Evolutionary conservation across 2,113 vertebrate genomes (phyloP), one percentile per base, ranked within the genome.

Genomic region (Panurus biarmicus): DNA sequence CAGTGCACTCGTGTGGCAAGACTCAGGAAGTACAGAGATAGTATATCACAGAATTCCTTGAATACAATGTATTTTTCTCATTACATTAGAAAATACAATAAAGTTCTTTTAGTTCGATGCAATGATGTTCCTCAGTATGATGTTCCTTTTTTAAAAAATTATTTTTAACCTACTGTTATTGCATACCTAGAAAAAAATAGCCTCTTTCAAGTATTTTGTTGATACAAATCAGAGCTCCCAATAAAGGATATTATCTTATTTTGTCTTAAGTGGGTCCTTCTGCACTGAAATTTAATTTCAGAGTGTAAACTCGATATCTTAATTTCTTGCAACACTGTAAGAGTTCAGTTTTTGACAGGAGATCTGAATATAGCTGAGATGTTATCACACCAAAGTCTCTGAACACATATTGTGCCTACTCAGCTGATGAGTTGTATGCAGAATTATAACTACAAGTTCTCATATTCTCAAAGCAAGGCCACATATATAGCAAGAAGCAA

Each of bases 1-100:
- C 61, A 94, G 48, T 53, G 93, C 86, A 22, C 93, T 85, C 95
- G 0, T 72, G 96, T 69, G 96, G 91, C 54, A 78, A 87, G n/a
- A 84, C 12, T 50, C 53, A 15, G 48, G 40, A 77, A 92, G 25
- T 50, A 84, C 76, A 71, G 4, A 15, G 7, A 31, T 5, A 40
- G 24, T 7, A 6, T 23, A 40, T 13, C 28, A 19, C 0, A 4
- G 11, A 36, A 40, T 17, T 66, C 2, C 33, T 45, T 45, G 53
- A 61, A n/a, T 4, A 28, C 6, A 57, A 65, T 12, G 3, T 20
- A 18, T n/a, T 83, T 79, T 48, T 72, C 47, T 76, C 20, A 36
- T 21, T 66, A 54, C 8, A 35, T 36, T 73, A 54, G 23, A 73
- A 79, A 78, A 80, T 6, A 76, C 5, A 70, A 24, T n/a, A n/a